phyloP scores from a whole-genome alignment of 2,113 vertebrate species.

The Myocastor coypus region DNA sequence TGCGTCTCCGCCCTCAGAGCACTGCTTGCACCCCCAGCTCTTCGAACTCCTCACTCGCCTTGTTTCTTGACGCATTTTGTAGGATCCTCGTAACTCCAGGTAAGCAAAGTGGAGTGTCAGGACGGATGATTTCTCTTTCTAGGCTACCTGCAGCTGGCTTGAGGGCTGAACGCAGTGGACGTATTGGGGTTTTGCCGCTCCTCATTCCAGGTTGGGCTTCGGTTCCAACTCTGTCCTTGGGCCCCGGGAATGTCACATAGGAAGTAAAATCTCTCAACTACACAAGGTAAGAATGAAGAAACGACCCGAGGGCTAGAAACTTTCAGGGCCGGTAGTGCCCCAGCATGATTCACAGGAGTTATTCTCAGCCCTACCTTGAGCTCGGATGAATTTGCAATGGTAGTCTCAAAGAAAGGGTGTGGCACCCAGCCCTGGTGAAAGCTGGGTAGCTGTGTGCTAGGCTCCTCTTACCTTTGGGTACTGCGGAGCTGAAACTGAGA shows the following conservation, averaged over 20 bases:
- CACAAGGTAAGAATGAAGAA: not conserved
- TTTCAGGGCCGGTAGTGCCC: not conserved
- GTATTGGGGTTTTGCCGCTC: accelerated
- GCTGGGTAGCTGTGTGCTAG: not conserved
- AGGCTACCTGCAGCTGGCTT: not conserved
- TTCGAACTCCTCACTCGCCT: constrained; percentile 5
- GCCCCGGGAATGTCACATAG: not conserved
- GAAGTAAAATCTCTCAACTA: not conserved
- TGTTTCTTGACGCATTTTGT: not conserved
- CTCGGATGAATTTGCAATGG: not conserved
- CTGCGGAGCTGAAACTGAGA: not conserved
- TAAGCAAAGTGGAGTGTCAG: constrained; percentile 75
- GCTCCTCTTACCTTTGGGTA: not conserved
- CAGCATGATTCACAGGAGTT: not conserved
- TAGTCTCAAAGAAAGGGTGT: constrained; percentile 20
- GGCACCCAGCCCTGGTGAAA: accelerated
- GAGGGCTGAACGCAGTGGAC: not conserved
- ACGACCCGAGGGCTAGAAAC: accelerated
- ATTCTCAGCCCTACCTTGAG: not conserved
- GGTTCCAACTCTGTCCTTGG: not conserved
- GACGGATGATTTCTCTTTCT: not conserved
- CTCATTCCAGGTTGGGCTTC: accelerated
- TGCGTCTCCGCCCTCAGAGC: constrained; percentile 39
- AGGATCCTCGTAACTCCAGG: constrained; percentile 79
- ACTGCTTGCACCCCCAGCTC: constrained; percentile 16